A percentile compares a stretch with the other conserved stretches of the same genome.
Conservation (phyloP, 2,888 invertebrate genomes). For the Nymphalis c-album region DNA sequence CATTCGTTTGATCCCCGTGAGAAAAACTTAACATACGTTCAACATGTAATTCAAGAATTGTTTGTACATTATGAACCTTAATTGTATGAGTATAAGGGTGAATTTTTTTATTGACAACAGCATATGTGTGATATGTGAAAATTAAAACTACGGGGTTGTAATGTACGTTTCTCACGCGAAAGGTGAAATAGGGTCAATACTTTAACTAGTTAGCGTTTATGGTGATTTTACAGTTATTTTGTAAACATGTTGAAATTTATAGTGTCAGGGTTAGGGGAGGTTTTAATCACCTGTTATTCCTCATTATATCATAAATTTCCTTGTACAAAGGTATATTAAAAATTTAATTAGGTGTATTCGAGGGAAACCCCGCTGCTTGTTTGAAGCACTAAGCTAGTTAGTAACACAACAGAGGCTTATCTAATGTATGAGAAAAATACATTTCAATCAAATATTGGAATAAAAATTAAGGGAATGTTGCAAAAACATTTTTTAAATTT, state of each 20-base stretch:
- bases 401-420: neutral
- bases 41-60: slow-evolving; percentile 16
- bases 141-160: slow-evolving; percentile 59
- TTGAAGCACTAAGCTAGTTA: neutral
- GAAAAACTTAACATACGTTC: slow-evolving; percentile 28
- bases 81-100: slow-evolving; percentile 16
- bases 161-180: slow-evolving; percentile 53
- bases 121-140: slow-evolving; percentile 68
- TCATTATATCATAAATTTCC: slow-evolving; percentile 29
- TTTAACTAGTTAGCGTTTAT: slow-evolving; percentile 35
- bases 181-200: slow-evolving; percentile 44
- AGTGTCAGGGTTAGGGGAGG: slow-evolving; percentile 36
- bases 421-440: neutral
- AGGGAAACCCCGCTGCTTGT: neutral
- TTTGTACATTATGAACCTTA: slow-evolving; percentile 26
- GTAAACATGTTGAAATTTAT: slow-evolving; percentile 41
- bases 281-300: slow-evolving; percentile 37
- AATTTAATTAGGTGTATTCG: slow-evolving; percentile 11
- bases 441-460: too few species aligned
- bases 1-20: slow-evolving; percentile 34
- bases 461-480: too few species aligned
- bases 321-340: slow-evolving; percentile 17
- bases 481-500: too few species aligned
- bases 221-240: slow-evolving; percentile 40
- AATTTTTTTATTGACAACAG: slow-evolving; percentile 35